phyloP scores from a whole-genome alignment of 1,140 invertebrate genomes.

The Leptoteleia sp. region DNA sequence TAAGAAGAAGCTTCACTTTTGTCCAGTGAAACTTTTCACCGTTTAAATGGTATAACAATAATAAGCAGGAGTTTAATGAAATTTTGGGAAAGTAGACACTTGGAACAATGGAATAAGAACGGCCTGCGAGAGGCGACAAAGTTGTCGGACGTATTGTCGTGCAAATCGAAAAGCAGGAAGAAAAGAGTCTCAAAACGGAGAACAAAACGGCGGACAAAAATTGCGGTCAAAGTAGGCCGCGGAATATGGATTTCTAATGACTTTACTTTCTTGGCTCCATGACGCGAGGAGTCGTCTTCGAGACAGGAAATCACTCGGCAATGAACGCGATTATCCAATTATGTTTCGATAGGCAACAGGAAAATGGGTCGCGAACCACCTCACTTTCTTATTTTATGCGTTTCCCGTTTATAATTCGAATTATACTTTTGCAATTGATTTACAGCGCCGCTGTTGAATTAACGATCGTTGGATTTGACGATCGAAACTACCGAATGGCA shows the following conservation, averaged over 20 bases:
- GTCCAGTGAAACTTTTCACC: too few species aligned
- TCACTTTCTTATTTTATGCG: slow-evolving; percentile 61
- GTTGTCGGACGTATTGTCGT: neutral
- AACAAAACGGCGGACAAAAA: slow-evolving; percentile 69
- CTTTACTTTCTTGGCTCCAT: slow-evolving; percentile 59
- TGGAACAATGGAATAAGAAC: too few species aligned
- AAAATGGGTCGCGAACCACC: slow-evolving; percentile 59
- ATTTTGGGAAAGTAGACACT: too few species aligned
- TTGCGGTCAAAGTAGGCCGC: slow-evolving; percentile 54
- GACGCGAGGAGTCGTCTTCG: slow-evolving; percentile 49
- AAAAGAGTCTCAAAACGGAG: slow-evolving; percentile 21
- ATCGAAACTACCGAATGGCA: slow-evolving; percentile 16
- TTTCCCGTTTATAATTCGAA: slow-evolving; percentile 54
- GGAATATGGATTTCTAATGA: slow-evolving; percentile 66
- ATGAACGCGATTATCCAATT: slow-evolving; percentile 68
- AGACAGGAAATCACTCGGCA: slow-evolving; percentile 58
- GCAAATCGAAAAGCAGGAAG: slow-evolving; percentile 29
- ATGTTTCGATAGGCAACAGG: slow-evolving; percentile 59
- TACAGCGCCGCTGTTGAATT: slow-evolving; percentile 12
- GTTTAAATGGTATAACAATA: too few species aligned
- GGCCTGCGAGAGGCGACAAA: too few species aligned
- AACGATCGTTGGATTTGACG: slow-evolving; percentile 25
- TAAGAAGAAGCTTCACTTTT: too few species aligned
- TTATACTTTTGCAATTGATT: slow-evolving; percentile 50
- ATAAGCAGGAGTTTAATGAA: too few species aligned